Conservation (phyloP, 1,140 invertebrate genomes). For the Drosophila nigromelanica region DNA sequence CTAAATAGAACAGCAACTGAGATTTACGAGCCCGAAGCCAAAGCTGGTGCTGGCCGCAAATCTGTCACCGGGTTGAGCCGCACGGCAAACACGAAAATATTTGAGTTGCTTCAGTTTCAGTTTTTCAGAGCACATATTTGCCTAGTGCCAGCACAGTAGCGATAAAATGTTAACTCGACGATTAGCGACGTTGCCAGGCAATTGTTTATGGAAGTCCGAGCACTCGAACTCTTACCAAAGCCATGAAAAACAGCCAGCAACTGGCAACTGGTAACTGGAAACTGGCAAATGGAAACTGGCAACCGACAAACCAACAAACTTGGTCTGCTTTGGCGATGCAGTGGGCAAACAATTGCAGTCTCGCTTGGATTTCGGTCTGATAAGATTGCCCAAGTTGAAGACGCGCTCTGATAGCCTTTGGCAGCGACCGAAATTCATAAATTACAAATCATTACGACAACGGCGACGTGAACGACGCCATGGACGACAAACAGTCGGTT, state of each 20-base stretch:
- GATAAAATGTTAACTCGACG: constrained; percentile 82
- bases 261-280: neutral
- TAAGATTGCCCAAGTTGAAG: constrained; percentile 48
- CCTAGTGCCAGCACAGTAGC: constrained; percentile 82
- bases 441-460: constrained; percentile 77
- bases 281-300: constrained; percentile 2
- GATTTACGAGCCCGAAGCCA: constrained; percentile 60
- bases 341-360: constrained; percentile 73
- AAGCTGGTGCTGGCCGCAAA: constrained; percentile 54
- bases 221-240: constrained; percentile 18
- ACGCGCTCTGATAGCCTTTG: constrained; percentile 59
- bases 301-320: neutral
- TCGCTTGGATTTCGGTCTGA: constrained; percentile 36
- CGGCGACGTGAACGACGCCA: constrained; percentile 30
- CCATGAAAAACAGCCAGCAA: neutral
- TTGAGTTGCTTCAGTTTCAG: constrained; percentile 67
- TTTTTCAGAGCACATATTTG: constrained; percentile 74
- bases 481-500: constrained; percentile 26
- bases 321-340: constrained; percentile 23
- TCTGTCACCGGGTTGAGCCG: constrained; percentile 74
- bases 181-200: constrained; percentile 59
- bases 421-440: constrained; percentile 72
- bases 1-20: constrained; percentile 58
- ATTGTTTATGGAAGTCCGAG: constrained; percentile 39
- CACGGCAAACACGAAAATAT: constrained; percentile 73